Base-by-base conservation (phyloP, 2,797 vertebrate species). In the Austrolebias charrua region DNA sequence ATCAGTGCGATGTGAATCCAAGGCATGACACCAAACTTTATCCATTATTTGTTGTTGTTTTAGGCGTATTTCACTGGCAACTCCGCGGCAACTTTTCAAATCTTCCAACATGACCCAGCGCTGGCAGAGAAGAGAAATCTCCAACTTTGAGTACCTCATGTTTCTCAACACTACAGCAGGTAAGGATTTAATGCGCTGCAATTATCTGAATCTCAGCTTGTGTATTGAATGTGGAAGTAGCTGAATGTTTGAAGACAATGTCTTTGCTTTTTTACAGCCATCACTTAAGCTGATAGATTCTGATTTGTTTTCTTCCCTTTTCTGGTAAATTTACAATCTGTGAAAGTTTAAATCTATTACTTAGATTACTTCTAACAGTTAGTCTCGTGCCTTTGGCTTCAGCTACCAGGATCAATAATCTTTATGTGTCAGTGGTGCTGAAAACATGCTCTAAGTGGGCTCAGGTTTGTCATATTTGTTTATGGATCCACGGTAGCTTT, bases 31-130 rank as follows among this genome's bases (percentile, higher is more conserved):
- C 6, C 18, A 58, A 20, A 9, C 0, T n/a, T n/a, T 15, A 24
- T 24, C 24, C 24, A 24, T 2, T 24, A 24, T 24, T 24, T 29
- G 24, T 61, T 15, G 13, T 61, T 62, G 20, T 87, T 74, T 54
- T 86, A 99, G 97, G 85, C 94, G 97, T 77, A 95, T 98, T 84
- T 98, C 97, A 53, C 81, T 98, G 89, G 97, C 96, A 69, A 98
- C 95, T 42, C 95, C 97, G 19, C 93, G 96, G 42, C 97, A 99
- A 90, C 95, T 99, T 82, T 98, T 98, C 89, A 99, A 98, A 86
- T 98, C 97, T 38, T 99, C 97, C 80, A 99, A 99, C 87, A 99
- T 99, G 97, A 99, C 97, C 64, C 97, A 98, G 86, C 96, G 97
- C 66, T 99, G 97, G 97, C 97, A 99, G 90, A 93, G 97, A 84